Conservation (phyloP, 2,888 invertebrate genomes). For the Nephrotoma appendiculata region DNA sequence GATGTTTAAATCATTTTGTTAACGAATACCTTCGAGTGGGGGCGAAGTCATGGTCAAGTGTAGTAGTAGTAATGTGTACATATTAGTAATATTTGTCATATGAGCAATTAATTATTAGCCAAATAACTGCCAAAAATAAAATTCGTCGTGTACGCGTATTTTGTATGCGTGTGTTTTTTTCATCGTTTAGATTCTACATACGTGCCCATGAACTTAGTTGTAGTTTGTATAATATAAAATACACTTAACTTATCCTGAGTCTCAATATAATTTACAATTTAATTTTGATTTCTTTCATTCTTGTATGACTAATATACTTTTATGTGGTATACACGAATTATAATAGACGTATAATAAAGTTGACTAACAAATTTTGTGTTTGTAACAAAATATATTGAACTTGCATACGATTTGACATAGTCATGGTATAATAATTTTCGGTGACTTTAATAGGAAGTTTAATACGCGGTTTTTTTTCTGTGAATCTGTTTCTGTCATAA, state of each 20-base stretch:
- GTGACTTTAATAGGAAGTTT: neutral
- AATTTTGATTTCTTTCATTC: neutral
- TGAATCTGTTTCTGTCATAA: neutral
- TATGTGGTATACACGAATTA: neutral
- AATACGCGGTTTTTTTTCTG: neutral
- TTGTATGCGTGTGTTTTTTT: neutral
- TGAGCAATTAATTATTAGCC: neutral
- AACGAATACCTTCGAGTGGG: neutral
- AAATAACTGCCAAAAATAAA: neutral
- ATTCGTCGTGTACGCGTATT: neutral
- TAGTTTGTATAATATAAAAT: neutral
- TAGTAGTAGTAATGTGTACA: neutral
- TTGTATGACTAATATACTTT: neutral
- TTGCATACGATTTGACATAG: neutral
- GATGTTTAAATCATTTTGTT: neutral
- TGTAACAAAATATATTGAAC: neutral
- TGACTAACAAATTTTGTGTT: neutral
- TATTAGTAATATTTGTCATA: neutral
- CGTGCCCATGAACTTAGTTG: neutral
- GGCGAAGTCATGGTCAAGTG: neutral
- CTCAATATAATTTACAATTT: neutral
- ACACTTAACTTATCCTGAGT: neutral
- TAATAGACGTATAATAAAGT: neutral
- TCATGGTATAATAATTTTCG: neutral
- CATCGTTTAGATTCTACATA: neutral